phyloP scores from a whole-genome alignment of 2,797 vertebrate genomes.

The Microhierax caerulescens region DNA sequence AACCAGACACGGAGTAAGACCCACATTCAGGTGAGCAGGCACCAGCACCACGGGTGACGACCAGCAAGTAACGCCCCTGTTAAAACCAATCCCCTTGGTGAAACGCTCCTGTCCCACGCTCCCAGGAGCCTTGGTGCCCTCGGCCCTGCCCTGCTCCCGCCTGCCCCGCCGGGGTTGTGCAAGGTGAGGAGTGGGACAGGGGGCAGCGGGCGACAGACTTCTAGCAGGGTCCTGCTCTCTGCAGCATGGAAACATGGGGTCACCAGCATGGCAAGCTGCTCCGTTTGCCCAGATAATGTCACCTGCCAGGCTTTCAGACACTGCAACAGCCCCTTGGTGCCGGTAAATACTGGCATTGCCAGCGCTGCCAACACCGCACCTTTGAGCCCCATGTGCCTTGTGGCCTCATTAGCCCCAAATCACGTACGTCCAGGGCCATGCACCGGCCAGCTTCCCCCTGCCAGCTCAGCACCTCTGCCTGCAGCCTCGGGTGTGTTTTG shows the following conservation, averaged over 20 bases:
- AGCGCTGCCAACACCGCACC: fast-evolving
- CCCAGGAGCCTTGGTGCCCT: background rate
- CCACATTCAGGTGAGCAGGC: background rate
- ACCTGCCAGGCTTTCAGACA: background rate
- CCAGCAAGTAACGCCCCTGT: background rate
- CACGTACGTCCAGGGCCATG: background rate
- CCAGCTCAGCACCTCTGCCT: background rate
- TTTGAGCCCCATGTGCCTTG: background rate
- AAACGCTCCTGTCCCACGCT: background rate
- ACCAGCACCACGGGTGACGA: fast-evolving
- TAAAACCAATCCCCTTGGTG: background rate
- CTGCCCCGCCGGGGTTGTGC: fast-evolving
- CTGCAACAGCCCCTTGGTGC: background rate
- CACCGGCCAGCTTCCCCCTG: background rate
- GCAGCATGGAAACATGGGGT: background rate
- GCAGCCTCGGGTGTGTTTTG: background rate
- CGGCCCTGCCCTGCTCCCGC: background rate
- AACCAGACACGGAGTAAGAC: background rate
- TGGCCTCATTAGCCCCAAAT: background rate
- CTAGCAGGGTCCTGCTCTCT: background rate
- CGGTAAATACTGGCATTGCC: fast-evolving
- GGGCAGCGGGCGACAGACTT: fast-evolving
- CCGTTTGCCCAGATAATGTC: fast-evolving
- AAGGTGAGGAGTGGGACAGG: fast-evolving
- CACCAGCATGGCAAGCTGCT: fast-evolving